Percentiles rank a stretch among this genome's conserved stretches.
Evolutionary conservation across 2,797 vertebrate genomes (phyloP).

Genomic region (Eupleurogrammus muticus): DNA sequence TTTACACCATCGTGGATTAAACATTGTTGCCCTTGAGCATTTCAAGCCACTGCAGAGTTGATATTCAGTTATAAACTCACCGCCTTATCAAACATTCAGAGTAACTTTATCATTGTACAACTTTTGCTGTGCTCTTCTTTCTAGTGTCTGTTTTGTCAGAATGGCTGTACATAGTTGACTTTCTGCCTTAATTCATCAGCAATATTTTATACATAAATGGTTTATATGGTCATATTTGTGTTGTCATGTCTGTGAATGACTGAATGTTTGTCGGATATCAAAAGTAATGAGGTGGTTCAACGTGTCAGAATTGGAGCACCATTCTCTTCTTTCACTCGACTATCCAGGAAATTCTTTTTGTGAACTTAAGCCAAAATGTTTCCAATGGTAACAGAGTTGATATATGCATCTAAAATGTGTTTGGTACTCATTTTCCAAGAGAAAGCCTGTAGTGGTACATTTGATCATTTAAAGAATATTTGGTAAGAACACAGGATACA

Average conservation of each 20-base stretch:
- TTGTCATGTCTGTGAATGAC: conserved; percentile 22
- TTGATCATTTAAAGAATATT: conserved; percentile 48
- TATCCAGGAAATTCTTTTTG: not conserved
- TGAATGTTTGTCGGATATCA: conserved; percentile 15
- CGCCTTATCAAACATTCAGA: not conserved
- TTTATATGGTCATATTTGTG: conserved; percentile 20
- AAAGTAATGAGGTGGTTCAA: conserved; percentile 17
- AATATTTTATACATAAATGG: conserved; percentile 27
- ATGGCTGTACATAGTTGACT: conserved; percentile 21
- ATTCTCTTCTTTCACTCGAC: conserved; percentile 13
- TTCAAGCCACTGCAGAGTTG: conserved; percentile 35
- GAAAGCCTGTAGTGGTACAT: not conserved
- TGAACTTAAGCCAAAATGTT: not conserved
- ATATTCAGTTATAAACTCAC: conserved; percentile 19
- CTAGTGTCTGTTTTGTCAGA: not conserved
- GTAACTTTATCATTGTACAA: not conserved
- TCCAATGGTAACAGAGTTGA: not conserved
- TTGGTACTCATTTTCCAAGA: not conserved
- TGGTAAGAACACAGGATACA: conserved; percentile 51
- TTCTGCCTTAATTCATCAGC: conserved; percentile 19
- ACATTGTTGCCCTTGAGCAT: conserved; percentile 32
- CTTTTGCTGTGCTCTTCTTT: not conserved
- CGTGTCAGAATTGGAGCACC: conserved; percentile 3
- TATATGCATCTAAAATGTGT: conserved; percentile 7
- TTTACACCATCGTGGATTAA: conserved; percentile 20